Evolutionary conservation across 2,888 invertebrate genomes (phyloP).

Genomic region (Mactromeris polynyma): DNA sequence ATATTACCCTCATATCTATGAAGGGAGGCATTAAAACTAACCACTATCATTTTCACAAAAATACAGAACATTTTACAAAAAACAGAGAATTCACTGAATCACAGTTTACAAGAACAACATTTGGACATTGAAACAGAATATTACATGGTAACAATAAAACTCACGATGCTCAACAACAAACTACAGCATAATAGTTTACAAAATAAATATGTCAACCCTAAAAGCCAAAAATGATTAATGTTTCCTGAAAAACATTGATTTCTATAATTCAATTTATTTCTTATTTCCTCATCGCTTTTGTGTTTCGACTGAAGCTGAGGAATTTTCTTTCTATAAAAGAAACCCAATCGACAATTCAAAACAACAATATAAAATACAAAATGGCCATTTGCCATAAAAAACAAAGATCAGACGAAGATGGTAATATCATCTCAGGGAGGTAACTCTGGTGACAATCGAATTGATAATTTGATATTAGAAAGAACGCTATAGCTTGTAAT

Average conservation of each 20-base stretch:
- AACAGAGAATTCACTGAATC: too few relatives aligned
- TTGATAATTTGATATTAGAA: too few relatives aligned
- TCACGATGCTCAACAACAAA: not conserved
- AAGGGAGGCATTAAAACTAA: too few relatives aligned
- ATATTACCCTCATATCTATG: too few relatives aligned
- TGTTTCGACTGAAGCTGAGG: not conserved
- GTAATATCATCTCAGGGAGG: not conserved
- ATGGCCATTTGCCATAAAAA: not conserved
- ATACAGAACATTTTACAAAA: too few relatives aligned
- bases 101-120: too few relatives aligned
- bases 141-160: not conserved
- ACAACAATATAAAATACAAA: not conserved
- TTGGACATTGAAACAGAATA: not conserved
- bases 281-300: not conserved
- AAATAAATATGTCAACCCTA: not conserved
- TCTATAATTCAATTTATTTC: not conserved
- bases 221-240: not conserved
- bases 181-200: not conserved
- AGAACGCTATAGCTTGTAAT: too few relatives aligned
- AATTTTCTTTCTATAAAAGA: not conserved
- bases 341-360: not conserved
- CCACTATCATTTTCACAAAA: too few relatives aligned
- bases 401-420: not conserved
- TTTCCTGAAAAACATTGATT: constrained; percentile 15
- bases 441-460: too few relatives aligned